Percentiles rank a stretch among this genome's conserved stretches.
Evolutionary conservation across 1,140 invertebrate species (phyloP).

Genomic region (Hesperophylax magnus): DNA sequence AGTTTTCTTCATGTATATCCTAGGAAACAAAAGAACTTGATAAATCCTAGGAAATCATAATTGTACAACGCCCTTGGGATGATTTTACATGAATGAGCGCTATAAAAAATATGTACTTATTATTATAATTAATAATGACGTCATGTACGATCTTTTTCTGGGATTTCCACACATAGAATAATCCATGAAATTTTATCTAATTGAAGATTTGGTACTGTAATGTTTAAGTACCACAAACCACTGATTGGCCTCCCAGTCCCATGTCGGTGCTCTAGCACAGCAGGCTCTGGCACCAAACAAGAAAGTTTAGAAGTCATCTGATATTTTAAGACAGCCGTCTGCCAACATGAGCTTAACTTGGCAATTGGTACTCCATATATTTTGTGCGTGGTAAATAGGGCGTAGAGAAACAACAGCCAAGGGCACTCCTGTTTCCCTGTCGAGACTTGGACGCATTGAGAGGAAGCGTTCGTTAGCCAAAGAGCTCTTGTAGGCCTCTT

Average conservation of each 20-base stretch:
- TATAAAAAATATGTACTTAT: no score
- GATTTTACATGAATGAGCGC: no score
- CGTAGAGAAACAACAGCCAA: constrained; percentile 30
- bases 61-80: no score
- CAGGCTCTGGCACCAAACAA: constrained; percentile 35
- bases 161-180: no score
- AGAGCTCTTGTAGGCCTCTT: constrained; percentile 7
- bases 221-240: background rate
- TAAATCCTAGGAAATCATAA: no score
- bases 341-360: constrained; percentile 57
- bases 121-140: no score
- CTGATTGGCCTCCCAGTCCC: constrained; percentile 13
- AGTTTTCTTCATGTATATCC: no score
- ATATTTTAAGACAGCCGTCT: constrained; percentile 57
- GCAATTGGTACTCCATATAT: constrained; percentile 58
- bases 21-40: no score
- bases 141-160: no score
- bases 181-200: no score
- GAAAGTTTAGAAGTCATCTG: constrained; percentile 52
- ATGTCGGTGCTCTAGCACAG: background rate
- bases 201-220: no score
- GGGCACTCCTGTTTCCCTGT: constrained; percentile 27
- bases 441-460: constrained; percentile 1
- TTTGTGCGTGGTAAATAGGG: constrained; percentile 55
- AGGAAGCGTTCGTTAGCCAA: background rate